A percentile compares a stretch with the other conserved stretches of the same genome.
Evolutionary conservation across 2,113 vertebrate genomes (phyloP).

Genomic region (Eulemur rufifrons): DNA sequence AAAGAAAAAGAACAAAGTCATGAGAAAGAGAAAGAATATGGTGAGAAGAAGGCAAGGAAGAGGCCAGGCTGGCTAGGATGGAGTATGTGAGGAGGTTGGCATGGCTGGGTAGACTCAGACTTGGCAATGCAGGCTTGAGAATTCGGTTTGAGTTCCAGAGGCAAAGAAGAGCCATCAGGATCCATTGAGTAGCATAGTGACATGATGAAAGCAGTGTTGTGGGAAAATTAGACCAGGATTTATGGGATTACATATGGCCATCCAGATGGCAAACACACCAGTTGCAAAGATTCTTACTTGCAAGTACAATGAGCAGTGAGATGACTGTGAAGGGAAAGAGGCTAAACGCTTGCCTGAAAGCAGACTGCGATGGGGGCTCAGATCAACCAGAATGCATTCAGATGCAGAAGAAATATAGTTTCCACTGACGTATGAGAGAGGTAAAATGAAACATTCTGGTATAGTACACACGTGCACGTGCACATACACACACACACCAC

Average conservation of each 20-base stretch:
- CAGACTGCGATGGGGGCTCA: not conserved
- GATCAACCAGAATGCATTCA: slow-evolving; percentile 20
- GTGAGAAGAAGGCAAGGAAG: not conserved
- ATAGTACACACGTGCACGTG: not conserved
- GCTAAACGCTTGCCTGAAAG: slow-evolving; percentile 1
- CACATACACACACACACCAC: no score
- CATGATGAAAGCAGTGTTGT: slow-evolving; percentile 29
- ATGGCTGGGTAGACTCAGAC: not conserved
- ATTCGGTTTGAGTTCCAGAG: slow-evolving; percentile 33
- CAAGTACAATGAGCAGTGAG: slow-evolving; percentile 5
- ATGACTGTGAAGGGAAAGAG: slow-evolving; percentile 4
- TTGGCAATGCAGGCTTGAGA: not conserved
- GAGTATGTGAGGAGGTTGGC: not conserved
- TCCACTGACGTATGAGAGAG: not conserved
- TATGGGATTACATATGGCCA: slow-evolving; percentile 48
- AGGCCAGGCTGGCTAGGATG: not conserved
- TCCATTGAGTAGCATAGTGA: not conserved
- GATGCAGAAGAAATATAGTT: not conserved
- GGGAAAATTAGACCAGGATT: slow-evolving; percentile 55
- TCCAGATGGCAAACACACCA: slow-evolving; percentile 53
- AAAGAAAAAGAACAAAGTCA: not conserved
- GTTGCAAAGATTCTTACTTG: slow-evolving; percentile 46
- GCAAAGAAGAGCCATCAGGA: slow-evolving; percentile 5
- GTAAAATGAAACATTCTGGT: slow-evolving; percentile 26
- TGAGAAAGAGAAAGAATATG: not conserved